A percentile compares a stretch with the other conserved stretches of the same genome.
phyloP scores from a whole-genome alignment of 2,888 invertebrate species.

The Agrilus cyanescens region DNA sequence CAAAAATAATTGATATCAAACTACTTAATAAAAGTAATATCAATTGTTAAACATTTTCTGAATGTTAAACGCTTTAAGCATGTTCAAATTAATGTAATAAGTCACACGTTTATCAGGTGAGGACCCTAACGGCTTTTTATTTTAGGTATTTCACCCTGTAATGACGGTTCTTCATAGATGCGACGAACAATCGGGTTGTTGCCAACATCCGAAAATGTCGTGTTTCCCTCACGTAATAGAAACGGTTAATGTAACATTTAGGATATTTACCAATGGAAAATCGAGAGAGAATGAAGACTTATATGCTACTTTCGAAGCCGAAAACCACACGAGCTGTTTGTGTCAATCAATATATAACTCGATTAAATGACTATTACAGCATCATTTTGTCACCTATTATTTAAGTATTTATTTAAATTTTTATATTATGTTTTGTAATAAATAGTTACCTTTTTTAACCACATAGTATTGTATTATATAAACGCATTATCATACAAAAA shows the following conservation, averaged over 20 bases:
- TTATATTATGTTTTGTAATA: neutral
- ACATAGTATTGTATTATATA: too few species aligned
- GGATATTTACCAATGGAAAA: conserved; percentile 16
- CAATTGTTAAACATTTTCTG: too few species aligned
- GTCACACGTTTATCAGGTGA: too few species aligned
- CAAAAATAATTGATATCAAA: too few species aligned
- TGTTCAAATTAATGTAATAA: too few species aligned
- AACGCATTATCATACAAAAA: too few species aligned
- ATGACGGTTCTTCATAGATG: conserved; percentile 29
- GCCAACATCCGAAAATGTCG: conserved; percentile 20
- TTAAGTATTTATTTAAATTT: neutral
- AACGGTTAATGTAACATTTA: conserved; percentile 29
- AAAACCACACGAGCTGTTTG: conserved; percentile 8
- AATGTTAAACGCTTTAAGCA: too few species aligned
- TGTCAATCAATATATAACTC: conserved; percentile 3
- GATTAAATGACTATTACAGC: neutral
- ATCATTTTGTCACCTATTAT: neutral
- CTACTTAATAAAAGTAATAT: too few species aligned
- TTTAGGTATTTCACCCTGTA: conserved; percentile 26
- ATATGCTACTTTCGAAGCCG: conserved; percentile 3
- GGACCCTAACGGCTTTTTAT: too few species aligned
- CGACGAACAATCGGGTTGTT: conserved; percentile 27
- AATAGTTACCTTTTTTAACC: too few species aligned
- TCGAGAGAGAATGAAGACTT: neutral
- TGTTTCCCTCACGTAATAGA: conserved; percentile 25